Percentiles rank a stretch among this genome's conserved stretches.
Evolutionary conservation across 2,113 vertebrate genomes (phyloP).

Genomic region (Scomber colias): DNA sequence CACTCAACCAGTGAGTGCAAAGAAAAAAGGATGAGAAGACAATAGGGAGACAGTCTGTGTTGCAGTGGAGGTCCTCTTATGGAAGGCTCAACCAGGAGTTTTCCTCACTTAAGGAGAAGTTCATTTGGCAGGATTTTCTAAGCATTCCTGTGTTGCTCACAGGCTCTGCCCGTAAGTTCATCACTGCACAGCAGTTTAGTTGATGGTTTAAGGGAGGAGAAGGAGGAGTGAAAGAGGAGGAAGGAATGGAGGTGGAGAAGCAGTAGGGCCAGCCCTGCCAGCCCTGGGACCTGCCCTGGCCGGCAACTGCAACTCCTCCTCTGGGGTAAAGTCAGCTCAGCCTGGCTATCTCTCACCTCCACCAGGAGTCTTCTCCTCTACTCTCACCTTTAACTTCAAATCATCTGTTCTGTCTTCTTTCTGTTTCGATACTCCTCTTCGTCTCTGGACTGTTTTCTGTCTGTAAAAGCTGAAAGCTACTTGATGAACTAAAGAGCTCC

Average conservation of each 20-base stretch:
- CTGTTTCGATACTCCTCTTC: slow-evolving; percentile 11
- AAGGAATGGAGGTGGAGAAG: slow-evolving; percentile 82
- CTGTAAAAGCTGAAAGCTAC: slow-evolving; percentile 21
- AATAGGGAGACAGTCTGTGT: slow-evolving; percentile 24
- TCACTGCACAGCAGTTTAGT: slow-evolving; percentile 79
- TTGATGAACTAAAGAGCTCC: slow-evolving; percentile 21
- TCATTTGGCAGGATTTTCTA: slow-evolving; percentile 58
- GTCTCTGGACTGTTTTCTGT: slow-evolving; percentile 16
- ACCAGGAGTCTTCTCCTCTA: slow-evolving; percentile 28
- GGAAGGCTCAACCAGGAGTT: slow-evolving; percentile 63
- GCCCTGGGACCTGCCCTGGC: slow-evolving; percentile 82
- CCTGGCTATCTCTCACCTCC: slow-evolving; percentile 66
- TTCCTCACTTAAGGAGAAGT: slow-evolving; percentile 45
- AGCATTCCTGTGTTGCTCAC: slow-evolving; percentile 71
- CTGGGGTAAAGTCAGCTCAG: slow-evolving; percentile 79
- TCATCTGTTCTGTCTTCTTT: slow-evolving; percentile 45
- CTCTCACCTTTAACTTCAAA: slow-evolving; percentile 31
- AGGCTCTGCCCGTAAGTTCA: slow-evolving; percentile 85
- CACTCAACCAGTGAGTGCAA: slow-evolving; percentile 81
- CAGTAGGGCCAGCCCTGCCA: slow-evolving; percentile 83
- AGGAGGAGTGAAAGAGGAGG: slow-evolving; percentile 67
- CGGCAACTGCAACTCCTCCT: slow-evolving; percentile 81
- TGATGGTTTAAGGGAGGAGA: slow-evolving; percentile 56
- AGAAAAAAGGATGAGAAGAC: slow-evolving; percentile 35
- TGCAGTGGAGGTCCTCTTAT: slow-evolving; percentile 53